Evolutionary conservation across 2,888 invertebrate genomes (phyloP), one percentile per base, ranked within the genome.

Genomic region (Melangyna quadrimaculata): DNA sequence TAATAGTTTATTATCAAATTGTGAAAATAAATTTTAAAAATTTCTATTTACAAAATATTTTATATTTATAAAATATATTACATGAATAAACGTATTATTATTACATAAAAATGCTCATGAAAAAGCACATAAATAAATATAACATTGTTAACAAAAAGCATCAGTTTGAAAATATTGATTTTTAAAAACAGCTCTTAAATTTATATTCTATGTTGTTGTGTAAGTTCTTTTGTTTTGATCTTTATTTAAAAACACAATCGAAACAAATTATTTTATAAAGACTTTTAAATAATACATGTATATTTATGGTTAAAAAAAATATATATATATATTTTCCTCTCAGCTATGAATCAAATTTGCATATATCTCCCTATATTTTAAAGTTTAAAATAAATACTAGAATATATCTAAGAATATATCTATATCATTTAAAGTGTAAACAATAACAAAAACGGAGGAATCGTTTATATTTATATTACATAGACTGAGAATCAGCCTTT

Each of bases 401-500:
- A 32, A 32, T 6, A n/a, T n/a, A n/a, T n/a, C n/a, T n/a, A 63
- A 4, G 32, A 19, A 14, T n/a, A 63, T 24, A 32, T 27, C 4
- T 24, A 67, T 67, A 78, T 48, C 71, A 71, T 40, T 77, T 45
- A 57, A 86, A 81, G 65, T 77, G 77, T 77, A 77, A 77, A 72
- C 65, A 71, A 80, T 75, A 80, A 83, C 10, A 37, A 5, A 80
- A 69, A 77, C 63, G 71, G 61, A 71, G 17, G 43, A 43, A 45
- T 67, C 75, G 80, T 67, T 70, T 35, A 14, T 17, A 67, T 74
- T 74, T 48, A 75, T 61, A 77, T 78, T 80, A 77, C 86, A 77
- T 59, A 81, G 86, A 86, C 86, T 86, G 86, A 86, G n/a, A 86
- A 72, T 86, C 86, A 81, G 86, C 81, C 86, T 86, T 86, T 72